phyloP scores from a whole-genome alignment of 1,140 invertebrate species.

The Mactra quadrangularis region DNA sequence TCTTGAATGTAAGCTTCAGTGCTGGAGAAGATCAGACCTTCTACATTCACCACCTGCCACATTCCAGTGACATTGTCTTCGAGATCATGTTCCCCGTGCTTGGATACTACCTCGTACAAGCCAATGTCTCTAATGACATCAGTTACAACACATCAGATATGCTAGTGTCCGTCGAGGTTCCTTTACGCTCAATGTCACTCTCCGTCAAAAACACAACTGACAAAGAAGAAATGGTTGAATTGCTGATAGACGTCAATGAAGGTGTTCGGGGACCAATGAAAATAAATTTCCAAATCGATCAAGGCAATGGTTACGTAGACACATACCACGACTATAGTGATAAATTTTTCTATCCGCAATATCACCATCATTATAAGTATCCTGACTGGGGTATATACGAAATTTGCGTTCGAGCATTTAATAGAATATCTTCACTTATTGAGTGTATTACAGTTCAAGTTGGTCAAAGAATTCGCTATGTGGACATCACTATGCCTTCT shows the following conservation, averaged over 20 bases:
- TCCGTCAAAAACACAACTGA: constrained; percentile 69
- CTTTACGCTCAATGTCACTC: constrained; percentile 64
- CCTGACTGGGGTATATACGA: constrained; percentile 79
- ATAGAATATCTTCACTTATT: constrained; percentile 74
- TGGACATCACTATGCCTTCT: constrained; percentile 74
- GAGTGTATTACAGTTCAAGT: constrained; percentile 74
- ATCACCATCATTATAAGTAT: constrained; percentile 71
- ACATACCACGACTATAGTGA: constrained; percentile 60
- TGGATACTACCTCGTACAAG: constrained; percentile 73
- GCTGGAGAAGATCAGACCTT: constrained; percentile 64
- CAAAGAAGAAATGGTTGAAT: constrained; percentile 61
- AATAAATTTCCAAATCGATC: constrained; percentile 70
- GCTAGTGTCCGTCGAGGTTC: constrained; percentile 79
- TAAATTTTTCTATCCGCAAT: constrained; percentile 57
- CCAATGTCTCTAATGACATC: constrained; percentile 75
- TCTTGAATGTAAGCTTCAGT: constrained; percentile 75
- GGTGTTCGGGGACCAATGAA: constrained; percentile 68
- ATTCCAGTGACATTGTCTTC: constrained; percentile 51
- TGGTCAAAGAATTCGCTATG: constrained; percentile 78
- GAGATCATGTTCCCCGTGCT: constrained; percentile 69
- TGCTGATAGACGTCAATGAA: constrained; percentile 71
- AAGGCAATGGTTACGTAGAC: constrained; percentile 67
- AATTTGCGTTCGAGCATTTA: constrained; percentile 73
- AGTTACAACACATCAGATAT: constrained; percentile 55
- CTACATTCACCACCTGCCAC: constrained; percentile 68